Evolutionary conservation across 2,113 vertebrate species (phyloP).

Genomic region (Alouatta palliata): DNA sequence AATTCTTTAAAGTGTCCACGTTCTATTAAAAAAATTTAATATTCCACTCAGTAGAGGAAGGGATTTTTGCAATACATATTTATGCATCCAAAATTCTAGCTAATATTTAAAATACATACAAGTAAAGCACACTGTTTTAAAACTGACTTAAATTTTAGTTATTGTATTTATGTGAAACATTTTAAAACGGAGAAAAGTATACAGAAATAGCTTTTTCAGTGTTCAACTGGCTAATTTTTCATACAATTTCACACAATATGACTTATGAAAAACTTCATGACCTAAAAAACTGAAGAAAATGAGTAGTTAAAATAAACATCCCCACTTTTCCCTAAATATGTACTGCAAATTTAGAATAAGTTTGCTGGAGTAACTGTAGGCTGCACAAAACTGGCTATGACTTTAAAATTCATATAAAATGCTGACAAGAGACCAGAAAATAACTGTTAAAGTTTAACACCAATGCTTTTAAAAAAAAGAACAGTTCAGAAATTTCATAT

Average conservation of each 20-base stretch:
- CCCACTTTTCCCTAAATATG: background rate
- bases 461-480: slow-evolving; percentile 44
- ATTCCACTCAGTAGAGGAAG: background rate
- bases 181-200: slow-evolving; percentile 25
- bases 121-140: slow-evolving; percentile 31
- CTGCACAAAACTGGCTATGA: background rate
- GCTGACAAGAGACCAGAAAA: slow-evolving; percentile 13
- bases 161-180: slow-evolving; percentile 42
- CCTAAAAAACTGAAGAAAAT: slow-evolving; percentile 42
- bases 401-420: slow-evolving; percentile 42
- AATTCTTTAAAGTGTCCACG: slow-evolving; percentile 85
- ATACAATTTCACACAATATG: background rate
- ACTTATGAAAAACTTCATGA: background rate
- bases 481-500: slow-evolving; percentile 5
- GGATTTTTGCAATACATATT: background rate
- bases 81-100: slow-evolving; percentile 18
- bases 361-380: background rate
- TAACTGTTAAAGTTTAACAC: slow-evolving; percentile 29
- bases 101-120: slow-evolving; percentile 37
- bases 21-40: slow-evolving; percentile 24
- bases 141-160: slow-evolving; percentile 25
- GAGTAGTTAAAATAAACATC: slow-evolving; percentile 11
- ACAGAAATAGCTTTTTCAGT: slow-evolving; percentile 20
- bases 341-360: slow-evolving; percentile 25
- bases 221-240: slow-evolving; percentile 22